Conservation (phyloP, 1,140 invertebrate genomes). For the Araneus ventricosus region DNA sequence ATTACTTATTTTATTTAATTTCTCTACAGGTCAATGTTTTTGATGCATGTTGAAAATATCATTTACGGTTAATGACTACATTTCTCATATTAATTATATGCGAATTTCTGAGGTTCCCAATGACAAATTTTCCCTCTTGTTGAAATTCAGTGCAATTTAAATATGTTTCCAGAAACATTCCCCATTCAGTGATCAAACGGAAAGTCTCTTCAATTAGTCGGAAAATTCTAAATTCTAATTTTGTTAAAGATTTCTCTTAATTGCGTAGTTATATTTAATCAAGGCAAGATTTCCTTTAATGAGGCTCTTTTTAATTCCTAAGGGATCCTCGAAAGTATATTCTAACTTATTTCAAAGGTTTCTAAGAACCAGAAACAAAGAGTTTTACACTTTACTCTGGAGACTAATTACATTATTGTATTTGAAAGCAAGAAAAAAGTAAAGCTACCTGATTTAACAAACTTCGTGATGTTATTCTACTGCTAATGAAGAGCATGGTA, state of each 20-base stretch:
- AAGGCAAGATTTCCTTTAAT: not conserved
- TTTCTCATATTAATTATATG: no score
- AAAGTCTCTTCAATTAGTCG: not conserved
- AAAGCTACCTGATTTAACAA: not conserved
- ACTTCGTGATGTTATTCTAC: not conserved
- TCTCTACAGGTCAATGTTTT: no score
- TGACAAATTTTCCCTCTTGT: no score
- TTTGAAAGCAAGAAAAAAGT: not conserved
- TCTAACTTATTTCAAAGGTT: not conserved
- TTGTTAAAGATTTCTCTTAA: not conserved
- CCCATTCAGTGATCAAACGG: not conserved
- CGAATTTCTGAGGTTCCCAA: no score
- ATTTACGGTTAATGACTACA: no score
- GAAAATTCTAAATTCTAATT: not conserved
- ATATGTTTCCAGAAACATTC: no score
- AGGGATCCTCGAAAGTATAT: not conserved
- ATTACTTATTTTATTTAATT: no score
- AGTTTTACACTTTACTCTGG: not conserved
- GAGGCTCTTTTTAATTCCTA: not conserved
- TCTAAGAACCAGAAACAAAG: not conserved
- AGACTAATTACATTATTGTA: conserved; percentile 22
- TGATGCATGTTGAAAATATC: no score
- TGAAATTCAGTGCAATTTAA: no score
- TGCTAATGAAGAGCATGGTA: not conserved
- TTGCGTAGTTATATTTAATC: not conserved